Evolutionary conservation across 1,140 invertebrate species (phyloP).

Genomic region (Aphelinus certus): DNA sequence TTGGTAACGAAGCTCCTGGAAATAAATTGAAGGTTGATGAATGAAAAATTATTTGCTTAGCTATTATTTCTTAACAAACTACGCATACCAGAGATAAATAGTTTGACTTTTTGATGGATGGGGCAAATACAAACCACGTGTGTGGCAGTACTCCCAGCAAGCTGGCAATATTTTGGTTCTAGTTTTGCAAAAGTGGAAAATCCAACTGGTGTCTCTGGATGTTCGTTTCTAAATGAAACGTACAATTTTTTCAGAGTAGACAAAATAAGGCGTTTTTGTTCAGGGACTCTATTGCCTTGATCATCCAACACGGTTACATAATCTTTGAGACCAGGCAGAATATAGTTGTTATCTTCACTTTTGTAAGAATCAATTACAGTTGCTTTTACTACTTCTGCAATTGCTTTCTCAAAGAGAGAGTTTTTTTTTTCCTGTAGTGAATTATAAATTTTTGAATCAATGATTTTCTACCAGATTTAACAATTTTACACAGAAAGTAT

Average conservation of each 20-base stretch:
- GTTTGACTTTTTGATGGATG: conserved; percentile 29
- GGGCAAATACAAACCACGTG: conserved; percentile 19
- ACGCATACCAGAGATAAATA: neutral
- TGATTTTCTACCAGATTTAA: too few species aligned
- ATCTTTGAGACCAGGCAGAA: neutral
- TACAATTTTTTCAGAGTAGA: conserved; percentile 33
- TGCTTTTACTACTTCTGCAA: too few species aligned
- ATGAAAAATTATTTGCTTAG: too few species aligned
- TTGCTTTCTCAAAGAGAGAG: too few species aligned
- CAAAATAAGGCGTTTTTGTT: conserved; percentile 27
- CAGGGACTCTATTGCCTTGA: conserved; percentile 1
- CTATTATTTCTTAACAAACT: too few species aligned
- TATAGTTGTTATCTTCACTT: neutral
- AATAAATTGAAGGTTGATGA: too few species aligned
- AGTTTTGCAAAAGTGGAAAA: conserved; percentile 30
- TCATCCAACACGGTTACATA: neutral
- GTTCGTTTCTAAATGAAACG: conserved; percentile 18
- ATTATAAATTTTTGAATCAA: too few species aligned
- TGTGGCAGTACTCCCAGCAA: conserved; percentile 6
- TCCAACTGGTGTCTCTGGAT: conserved; percentile 21
- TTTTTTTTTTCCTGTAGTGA: too few species aligned
- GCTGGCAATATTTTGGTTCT: conserved; percentile 29
- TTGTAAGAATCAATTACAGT: too few species aligned
- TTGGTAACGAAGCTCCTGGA: too few species aligned
- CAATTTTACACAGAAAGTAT: too few species aligned